Evolutionary conservation across 2,797 vertebrate species (phyloP), one percentile per base, ranked within the genome.

Genomic region (Urophycis tenuis): DNA sequence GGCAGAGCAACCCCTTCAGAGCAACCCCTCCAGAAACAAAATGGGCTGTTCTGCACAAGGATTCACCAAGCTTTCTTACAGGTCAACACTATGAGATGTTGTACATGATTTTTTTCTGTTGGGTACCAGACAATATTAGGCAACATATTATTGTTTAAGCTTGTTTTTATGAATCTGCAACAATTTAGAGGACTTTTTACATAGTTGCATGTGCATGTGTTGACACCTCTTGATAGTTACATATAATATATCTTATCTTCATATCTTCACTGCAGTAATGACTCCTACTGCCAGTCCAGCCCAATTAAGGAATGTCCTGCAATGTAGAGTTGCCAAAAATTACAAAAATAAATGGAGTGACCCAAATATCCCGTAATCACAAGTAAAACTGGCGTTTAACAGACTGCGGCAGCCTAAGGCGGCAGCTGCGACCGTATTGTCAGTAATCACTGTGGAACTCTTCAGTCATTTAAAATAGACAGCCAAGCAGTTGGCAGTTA

Each of bases 1-100:
- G 71, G 29, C 60, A 22, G 81, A 84, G 76, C 81, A 81, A 75
- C 80, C 80, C 80, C 73, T 75, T 80, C 78, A 79, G 53, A 78
- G 45, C 73, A 31, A 71, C 1, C 36, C 77, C 69, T 17, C 33
- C 71, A 74, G 34, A 73, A 82, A 75, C 74, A 73, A 19, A 31
- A 71, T 32, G 31, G 31, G 31, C 29, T 60, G 67, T 31, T 12
- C 29, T 30, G n/a, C 19, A 29, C 5, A 69, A 25, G 25, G 10
- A 69, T 29, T 15, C 15, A 70, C 67, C 25, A 4, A 70, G 67
- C 32, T 6, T 67, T 29, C 60, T 67, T 3, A 60, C 10, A 60
- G 53, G 53, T n/a, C 22, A 10, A 60, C 7, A 53, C 19, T 15
- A 60, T 60, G 53, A 12, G 60, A 29, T 64, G 53, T 29, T 64